Evolutionary conservation across 37 sponge, comb jelly and placozoan genomes (phyloP).

Genomic region (Cladorhizidae sp.): DNA sequence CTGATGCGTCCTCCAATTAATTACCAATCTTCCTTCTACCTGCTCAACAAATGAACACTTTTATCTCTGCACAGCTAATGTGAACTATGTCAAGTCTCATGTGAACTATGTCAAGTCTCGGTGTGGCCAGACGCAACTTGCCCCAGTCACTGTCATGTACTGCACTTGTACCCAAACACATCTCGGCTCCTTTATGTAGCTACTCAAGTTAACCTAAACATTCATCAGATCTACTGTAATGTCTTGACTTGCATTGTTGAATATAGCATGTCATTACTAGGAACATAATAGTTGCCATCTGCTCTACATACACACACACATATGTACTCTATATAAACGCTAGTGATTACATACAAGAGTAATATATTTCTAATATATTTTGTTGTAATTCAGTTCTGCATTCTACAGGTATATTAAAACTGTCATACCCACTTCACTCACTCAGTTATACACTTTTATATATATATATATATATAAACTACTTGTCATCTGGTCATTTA

Average conservation of each 20-base stretch:
- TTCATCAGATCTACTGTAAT: background rate
- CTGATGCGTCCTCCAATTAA: background rate
- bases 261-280: no score
- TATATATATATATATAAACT: no score
- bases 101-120: background rate
- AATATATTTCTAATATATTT: no score
- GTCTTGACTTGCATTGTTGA: conserved; percentile 10
- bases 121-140: conserved; percentile 10
- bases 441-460: no score
- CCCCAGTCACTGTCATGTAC: conserved; percentile 24
- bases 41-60: background rate
- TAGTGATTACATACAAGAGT: no score
- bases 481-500: no score
- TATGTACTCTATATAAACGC: no score
- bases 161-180: conserved; percentile 4
- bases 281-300: no score
- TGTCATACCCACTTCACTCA: no score
- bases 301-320: no score
- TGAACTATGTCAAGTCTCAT: background rate
- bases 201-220: background rate
- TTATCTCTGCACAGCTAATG: conserved; percentile 1
- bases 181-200: background rate
- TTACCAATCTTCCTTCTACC: background rate
- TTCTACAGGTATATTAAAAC: conserved; percentile 10
- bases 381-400: no score